A percentile compares a stretch with the other conserved stretches of the same genome.
Evolutionary conservation across 2,113 vertebrate species (phyloP).

Genomic region (Scophthalmus maximus): DNA sequence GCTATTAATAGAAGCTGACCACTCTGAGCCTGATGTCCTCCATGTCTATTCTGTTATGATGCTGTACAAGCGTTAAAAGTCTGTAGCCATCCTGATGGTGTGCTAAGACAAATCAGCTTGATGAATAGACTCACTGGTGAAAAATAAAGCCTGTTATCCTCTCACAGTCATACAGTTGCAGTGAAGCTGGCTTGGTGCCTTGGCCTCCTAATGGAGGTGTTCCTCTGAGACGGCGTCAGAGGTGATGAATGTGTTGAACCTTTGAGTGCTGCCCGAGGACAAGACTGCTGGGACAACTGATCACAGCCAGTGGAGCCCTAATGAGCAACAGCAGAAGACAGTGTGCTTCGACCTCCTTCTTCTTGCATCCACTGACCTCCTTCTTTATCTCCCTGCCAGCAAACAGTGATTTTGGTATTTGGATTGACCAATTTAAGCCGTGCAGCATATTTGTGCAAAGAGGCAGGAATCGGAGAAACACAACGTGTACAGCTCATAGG

Average conservation of each 20-base stretch:
- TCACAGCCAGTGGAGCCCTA: constrained; percentile 27
- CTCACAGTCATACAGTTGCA: background rate
- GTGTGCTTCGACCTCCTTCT: constrained; percentile 7
- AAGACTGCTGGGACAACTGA: constrained; percentile 23
- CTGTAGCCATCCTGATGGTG: background rate
- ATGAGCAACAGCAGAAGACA: constrained; percentile 35
- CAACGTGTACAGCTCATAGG: no score
- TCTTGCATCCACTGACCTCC: background rate
- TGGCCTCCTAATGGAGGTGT: constrained; percentile 13
- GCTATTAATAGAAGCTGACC: background rate
- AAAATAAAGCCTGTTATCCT: constrained; percentile 6
- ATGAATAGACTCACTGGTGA: background rate
- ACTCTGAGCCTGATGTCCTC: background rate
- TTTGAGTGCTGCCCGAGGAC: constrained; percentile 9
- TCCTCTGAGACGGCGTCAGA: constrained; percentile 12
- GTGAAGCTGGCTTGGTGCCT: background rate
- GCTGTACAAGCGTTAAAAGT: background rate
- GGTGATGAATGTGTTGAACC: constrained; percentile 37
- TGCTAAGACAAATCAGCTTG: background rate
- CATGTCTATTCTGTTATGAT: background rate
- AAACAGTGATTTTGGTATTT: background rate
- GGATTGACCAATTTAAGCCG: background rate
- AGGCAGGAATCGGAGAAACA: background rate
- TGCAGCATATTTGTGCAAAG: background rate
- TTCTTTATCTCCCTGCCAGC: background rate